These are phyloP conservation scores for Dicerorhinus sumatrensis DNA, from an alignment of 2,113 vertebrate species.

Conservation along the genomic window DNA sequence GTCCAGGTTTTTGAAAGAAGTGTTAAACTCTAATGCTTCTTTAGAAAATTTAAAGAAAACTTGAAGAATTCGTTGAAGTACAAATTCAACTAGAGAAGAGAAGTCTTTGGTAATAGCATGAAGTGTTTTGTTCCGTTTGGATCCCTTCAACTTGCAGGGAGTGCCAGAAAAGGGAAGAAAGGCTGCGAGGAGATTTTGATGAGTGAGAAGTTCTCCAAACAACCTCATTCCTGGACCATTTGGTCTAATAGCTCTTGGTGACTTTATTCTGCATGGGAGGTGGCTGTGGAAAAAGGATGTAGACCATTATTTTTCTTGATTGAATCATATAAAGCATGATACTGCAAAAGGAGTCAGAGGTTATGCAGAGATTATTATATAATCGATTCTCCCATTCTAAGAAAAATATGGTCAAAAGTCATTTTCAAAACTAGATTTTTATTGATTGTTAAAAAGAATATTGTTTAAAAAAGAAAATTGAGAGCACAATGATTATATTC, in stretches of 20 bases:
- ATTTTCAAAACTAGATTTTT: constrained; percentile 19
- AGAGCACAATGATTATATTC: background rate
- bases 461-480: background rate
- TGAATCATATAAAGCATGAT: constrained; percentile 6
- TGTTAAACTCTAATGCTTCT: background rate
- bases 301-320: background rate
- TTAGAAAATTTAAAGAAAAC: constrained; percentile 23
- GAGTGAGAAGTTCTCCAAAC: background rate
- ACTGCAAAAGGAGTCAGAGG: background rate
- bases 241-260: background rate
- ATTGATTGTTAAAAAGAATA: background rate
- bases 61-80: background rate
- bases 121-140: background rate
- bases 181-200: background rate
- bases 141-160: background rate
- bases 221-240: background rate
- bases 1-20: background rate
- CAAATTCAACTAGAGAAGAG: background rate
- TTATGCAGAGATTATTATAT: constrained; percentile 23
- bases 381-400: constrained; percentile 41
- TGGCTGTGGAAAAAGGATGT: constrained; percentile 16
- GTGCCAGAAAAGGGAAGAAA: background rate
- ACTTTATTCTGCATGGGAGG: background rate
- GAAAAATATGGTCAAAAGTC: background rate
- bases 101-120: background rate